Base-by-base conservation (phyloP, 2,797 vertebrate genomes). In the Tarsius wallacei region DNA sequence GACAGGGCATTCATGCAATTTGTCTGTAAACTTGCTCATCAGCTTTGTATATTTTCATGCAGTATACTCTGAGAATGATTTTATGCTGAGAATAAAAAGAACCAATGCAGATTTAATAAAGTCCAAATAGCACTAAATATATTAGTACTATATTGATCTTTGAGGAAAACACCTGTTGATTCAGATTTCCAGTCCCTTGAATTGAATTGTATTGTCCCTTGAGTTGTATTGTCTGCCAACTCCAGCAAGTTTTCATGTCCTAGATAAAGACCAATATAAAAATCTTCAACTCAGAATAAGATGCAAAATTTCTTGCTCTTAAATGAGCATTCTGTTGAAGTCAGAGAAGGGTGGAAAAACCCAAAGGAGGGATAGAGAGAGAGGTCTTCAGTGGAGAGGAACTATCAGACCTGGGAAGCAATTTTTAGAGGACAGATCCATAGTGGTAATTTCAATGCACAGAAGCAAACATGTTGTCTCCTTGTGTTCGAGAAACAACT, bases 81-180 rank as follows among this genome's bases (percentile, higher is more conserved):
- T 98, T 94, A 90, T 97, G 93, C 8, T 26, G 22, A 85, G 86
- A 16, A 93, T 94, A n/a, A 81, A 70, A 97, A 95, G 77, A 96
- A 96, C 81, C 51, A 53, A 97, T 97, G 53, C 90, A 76, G 98
- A 96, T 98, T 98, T 97, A 96, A 97, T 95, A 95, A 96, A 59
- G 57, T 77, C 87, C 33, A 0, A 42, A 85, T 80, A 94, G 66
- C 47, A 93, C 88, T 97, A 89, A 96, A 93, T 95, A 94, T 98
- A 66, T 96, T 91, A 21, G 2, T 92, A 36, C 77, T 80, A 57
- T 80, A 96, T 90, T 17, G 55, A 98, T 98, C 88, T 95, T 84
- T 91, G 84, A 88, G 96, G 97, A 86, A 94, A 92, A 97, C 81
- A 95, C 33, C 90, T 90, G 96, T 85, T 94, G 94, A 82, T 22